phyloP scores from a whole-genome alignment of 2,888 invertebrate species.

The Sylvicola cinctus region DNA sequence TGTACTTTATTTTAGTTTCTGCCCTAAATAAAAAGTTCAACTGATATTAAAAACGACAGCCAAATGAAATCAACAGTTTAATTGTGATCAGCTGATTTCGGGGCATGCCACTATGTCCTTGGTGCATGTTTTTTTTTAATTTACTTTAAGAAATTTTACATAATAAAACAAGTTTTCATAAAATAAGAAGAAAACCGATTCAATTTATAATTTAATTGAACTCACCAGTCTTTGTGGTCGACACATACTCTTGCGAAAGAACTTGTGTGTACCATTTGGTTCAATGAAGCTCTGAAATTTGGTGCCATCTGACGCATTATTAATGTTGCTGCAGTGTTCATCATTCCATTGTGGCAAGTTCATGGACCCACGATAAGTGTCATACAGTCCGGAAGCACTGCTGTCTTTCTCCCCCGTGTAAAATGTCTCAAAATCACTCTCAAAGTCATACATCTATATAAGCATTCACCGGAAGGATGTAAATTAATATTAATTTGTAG shows the following conservation, averaged over 20 bases:
- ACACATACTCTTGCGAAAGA: conserved; percentile 72
- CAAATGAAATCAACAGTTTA: too few species aligned
- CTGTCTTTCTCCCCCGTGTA: conserved; percentile 48
- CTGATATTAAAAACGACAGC: too few species aligned
- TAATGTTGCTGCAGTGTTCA: conserved; percentile 53
- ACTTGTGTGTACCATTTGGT: conserved; percentile 45
- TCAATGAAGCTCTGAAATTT: conserved; percentile 55
- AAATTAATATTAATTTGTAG: not conserved
- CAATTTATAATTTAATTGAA: not conserved
- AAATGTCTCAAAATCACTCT: conserved; percentile 57
- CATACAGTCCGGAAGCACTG: conserved; percentile 43
- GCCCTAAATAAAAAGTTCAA: too few species aligned
- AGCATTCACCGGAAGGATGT: conserved; percentile 4
- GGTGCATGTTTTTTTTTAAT: too few species aligned
- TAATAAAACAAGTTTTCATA: too few species aligned
- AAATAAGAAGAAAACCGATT: too few species aligned
- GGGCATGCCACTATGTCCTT: too few species aligned
- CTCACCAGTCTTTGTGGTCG: conserved; percentile 58
- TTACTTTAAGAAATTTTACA: too few species aligned
- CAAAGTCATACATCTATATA: conserved; percentile 64
- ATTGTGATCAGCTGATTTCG: too few species aligned
- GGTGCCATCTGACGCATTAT: conserved; percentile 63
- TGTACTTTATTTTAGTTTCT: too few species aligned
- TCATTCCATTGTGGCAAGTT: conserved; percentile 59
- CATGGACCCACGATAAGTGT: conserved; percentile 51